Base-by-base conservation (phyloP, 2,888 invertebrate species). In the Pseudanteris insignis region DNA sequence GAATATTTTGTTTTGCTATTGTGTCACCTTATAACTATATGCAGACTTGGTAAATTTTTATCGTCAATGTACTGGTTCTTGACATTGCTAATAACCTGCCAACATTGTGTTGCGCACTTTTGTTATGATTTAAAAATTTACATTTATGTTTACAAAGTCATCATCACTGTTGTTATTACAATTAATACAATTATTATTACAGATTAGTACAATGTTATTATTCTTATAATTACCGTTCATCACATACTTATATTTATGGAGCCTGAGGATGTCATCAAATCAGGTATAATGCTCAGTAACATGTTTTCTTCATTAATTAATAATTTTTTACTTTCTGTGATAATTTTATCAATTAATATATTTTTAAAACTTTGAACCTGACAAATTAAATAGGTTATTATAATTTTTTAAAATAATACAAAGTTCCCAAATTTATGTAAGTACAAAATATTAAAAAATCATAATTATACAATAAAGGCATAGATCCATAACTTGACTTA, bases 81-180 rank as follows among this genome's bases (percentile, higher is more conserved):
- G 33, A 33, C 47, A 61, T 44, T 48, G 43, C 47, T 60, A 29
- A 41, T 51, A 50, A 15, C 15, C 30, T 50, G 48, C 44, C 48
- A 48, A 50, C 48, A 15, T 44, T 29, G 54, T 55, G 61, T 44
- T 38, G 40, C 29, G 54, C 61, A 46, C 50, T 48, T 44, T 38
- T 9, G 33, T 37, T 46, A 33, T 37, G 36, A 50, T 50, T 33
- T 44, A 25, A 54, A 40, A 55, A 50, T 24, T 40, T 40, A 34
- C 44, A 26, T 25, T 13, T 26, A 29, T n/a, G n/a, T 44, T 11
- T 26, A 43, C 37, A 48, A 60, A n/a, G n/a, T 48, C 40, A 40
- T 51, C 54, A 61, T 61, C 55, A 50, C 50, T 34, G 38, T 61
- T 48, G 34, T 46, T 30, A 34, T 51, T 47, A 51, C 26, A 46